Evolutionary conservation across 2,113 vertebrate genomes (phyloP), one percentile per base, ranked within the genome.

Genomic region (Vulpes vulpes): DNA sequence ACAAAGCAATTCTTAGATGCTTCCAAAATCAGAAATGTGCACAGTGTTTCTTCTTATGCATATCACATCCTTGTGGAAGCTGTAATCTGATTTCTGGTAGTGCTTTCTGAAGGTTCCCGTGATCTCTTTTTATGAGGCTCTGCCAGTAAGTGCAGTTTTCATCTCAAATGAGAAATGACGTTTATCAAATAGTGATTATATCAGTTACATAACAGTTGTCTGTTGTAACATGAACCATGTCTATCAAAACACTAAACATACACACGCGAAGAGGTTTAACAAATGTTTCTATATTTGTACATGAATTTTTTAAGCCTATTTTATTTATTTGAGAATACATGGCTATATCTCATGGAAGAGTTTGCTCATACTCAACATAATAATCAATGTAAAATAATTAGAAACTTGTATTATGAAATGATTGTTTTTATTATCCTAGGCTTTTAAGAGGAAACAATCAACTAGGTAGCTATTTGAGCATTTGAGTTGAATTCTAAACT

Each of bases 131-230:
- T 80, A 38, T 57, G 22, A 92, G 74, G 11, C 89, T 57, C 69
- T 78, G 80, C 59, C 51, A 81, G 51, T 35, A 83, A 32, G 62
- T 90, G 16, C 11, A 55, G 38, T 76, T 96, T 89, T 81, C 59
- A 67, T 94, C 49, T 95, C 94, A 89, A 81, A 60, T 53, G 53
- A 95, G 38, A 96, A 87, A 57, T 94, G 35, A 22, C 19, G 27
- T 95, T 92, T 96, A 76, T 93, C 91, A 89, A 90, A 95, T 59
- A 84, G 64, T 1, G 5, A 43, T 94, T 76, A 3, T 84, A 87
- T 95, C 80, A 73, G 19, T 96, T 94, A 43, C 2, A n/a, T 92
- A 51, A 60, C 85, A 65, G 23, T 76, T 87, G 32, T 91, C 60
- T 90, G 8, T 89, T 85, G 17, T 81, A 89, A 89, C 35, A 79